Percentiles rank a stretch among this genome's conserved stretches.
Evolutionary conservation across 1,140 invertebrate genomes (phyloP).

Genomic region (Heliothis virescens): DNA sequence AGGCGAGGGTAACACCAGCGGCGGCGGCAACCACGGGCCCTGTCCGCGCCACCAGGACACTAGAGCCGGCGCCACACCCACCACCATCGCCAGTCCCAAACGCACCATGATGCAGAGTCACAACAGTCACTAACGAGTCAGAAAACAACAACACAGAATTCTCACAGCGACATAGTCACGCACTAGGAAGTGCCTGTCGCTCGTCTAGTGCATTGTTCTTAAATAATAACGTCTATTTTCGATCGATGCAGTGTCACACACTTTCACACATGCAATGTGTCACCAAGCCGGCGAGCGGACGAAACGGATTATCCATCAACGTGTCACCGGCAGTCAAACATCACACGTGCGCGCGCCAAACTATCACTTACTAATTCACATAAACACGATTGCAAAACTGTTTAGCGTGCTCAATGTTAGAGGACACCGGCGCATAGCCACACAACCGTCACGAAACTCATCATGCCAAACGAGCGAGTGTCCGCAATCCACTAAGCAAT

Average conservation of each 20-base stretch:
- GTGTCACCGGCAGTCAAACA: constrained; percentile 51
- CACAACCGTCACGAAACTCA: constrained; percentile 44
- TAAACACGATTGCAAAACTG: constrained; percentile 31
- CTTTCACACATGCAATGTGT: constrained; percentile 64
- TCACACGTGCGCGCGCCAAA: constrained; percentile 55
- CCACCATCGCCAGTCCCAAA: constrained; percentile 80
- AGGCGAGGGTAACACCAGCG: constrained; percentile 61
- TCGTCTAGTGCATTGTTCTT: constrained; percentile 65
- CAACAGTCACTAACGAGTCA: constrained; percentile 2
- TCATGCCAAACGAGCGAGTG: constrained; percentile 44
- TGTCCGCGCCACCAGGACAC: constrained; percentile 81
- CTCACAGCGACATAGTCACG: constrained; percentile 53
- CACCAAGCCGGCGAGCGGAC: constrained; percentile 60
- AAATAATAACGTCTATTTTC: constrained; percentile 78
- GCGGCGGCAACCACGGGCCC: constrained; percentile 64
- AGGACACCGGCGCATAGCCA: constrained; percentile 15
- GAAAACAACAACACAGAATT: constrained; percentile 19
- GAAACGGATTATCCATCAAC: constrained; percentile 62
- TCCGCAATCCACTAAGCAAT: constrained; percentile 38
- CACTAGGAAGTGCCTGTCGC: constrained; percentile 55
- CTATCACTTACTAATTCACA: constrained; percentile 47
- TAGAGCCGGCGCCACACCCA: constrained; percentile 80
- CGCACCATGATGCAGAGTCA: constrained; percentile 69
- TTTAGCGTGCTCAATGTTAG: constrained; percentile 44
- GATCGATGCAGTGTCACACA: constrained; percentile 68